Base-by-base conservation (phyloP, 1,140 invertebrate genomes). In the Eriosoma lanigerum region DNA sequence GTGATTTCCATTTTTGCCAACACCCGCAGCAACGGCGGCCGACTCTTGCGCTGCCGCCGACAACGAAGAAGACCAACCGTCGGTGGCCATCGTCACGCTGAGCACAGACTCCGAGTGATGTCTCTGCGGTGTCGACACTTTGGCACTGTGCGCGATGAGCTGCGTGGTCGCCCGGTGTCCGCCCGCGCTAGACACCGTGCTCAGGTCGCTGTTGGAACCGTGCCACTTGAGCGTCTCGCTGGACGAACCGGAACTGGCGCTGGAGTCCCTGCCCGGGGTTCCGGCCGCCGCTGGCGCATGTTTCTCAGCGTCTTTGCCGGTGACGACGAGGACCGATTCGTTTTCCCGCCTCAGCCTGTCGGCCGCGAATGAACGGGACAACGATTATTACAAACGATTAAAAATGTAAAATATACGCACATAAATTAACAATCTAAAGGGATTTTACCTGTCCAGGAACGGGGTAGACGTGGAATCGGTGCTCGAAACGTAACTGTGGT, bases 141-240 rank as follows among this genome's bases (percentile, higher is more conserved):
- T 87, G 29, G 93, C 91, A 83, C 93, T 94, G 83, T 94, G 93
- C 19, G 90, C 93, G 82, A 94, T 93, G 29, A 92, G 87, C 82
- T 93, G 91, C 81, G 82, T 62, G 21, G 75, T 78, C 8, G 4
- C n/a, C 10, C 82, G 83, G 32, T 83, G 48, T 3, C 50, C 84
- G 0, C 82, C 44, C 32, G 32, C 32, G 15, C 82, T 82, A 82
- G 80, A 82, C 68, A 66, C 83, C 82, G 38, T 83, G 26, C 86
- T 87, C 19, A 90, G 84, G 82, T 90, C 89, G 83, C 88, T 89
- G 81, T 88, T 86, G 0, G 89, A 90, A 6, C 88, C 88, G 72
- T 93, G 90, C 92, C 93, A 94, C 86, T 94, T 94, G 1, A 94
- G 86, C 10, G 93, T 94, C 84, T 94, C 93, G 83, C 92, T 92